phyloP scores from a whole-genome alignment of 2,797 vertebrate genomes.

The Darevskia mixta region DNA sequence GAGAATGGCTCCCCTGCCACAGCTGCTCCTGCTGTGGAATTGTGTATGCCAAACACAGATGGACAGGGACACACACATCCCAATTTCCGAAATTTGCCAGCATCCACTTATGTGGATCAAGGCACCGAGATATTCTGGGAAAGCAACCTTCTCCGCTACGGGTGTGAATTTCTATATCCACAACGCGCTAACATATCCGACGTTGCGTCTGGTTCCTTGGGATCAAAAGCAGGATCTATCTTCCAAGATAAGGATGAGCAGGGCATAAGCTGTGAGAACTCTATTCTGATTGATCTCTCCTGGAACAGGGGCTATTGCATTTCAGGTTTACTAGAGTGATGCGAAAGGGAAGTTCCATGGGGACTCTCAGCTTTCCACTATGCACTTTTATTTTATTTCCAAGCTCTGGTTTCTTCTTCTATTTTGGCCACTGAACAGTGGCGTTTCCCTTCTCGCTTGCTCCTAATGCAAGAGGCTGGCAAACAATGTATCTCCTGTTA shows the following conservation, averaged over 20 bases:
- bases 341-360: slow-evolving; percentile 74
- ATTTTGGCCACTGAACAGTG: slow-evolving; percentile 3
- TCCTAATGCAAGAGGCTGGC: slow-evolving; percentile 34
- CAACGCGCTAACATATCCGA: neutral
- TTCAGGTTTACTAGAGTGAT: slow-evolving; percentile 82
- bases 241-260: slow-evolving; percentile 40
- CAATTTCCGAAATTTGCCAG: neutral
- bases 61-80: too few relatives aligned
- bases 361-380: slow-evolving; percentile 81
- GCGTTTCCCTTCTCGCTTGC: slow-evolving; percentile 30
- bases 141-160: slow-evolving; percentile 10
- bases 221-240: neutral
- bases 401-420: slow-evolving; percentile 50
- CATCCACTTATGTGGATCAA: neutral
- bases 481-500: slow-evolving; percentile 52
- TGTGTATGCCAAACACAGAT: neutral
- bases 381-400: slow-evolving; percentile 51
- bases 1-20: too few relatives aligned
- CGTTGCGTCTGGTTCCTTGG: neutral
- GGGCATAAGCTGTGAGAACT: slow-evolving; percentile 63
- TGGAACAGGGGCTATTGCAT: slow-evolving; percentile 77
- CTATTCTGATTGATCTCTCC: slow-evolving; percentile 78
- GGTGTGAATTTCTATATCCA: neutral
- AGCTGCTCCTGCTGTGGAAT: too few relatives aligned
- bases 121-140: neutral